Percentiles rank a stretch among this genome's conserved stretches.
Evolutionary conservation across 37 sponge, comb jelly and placozoan species (phyloP).

Genomic region (Mnemiopsis leidyi): DNA sequence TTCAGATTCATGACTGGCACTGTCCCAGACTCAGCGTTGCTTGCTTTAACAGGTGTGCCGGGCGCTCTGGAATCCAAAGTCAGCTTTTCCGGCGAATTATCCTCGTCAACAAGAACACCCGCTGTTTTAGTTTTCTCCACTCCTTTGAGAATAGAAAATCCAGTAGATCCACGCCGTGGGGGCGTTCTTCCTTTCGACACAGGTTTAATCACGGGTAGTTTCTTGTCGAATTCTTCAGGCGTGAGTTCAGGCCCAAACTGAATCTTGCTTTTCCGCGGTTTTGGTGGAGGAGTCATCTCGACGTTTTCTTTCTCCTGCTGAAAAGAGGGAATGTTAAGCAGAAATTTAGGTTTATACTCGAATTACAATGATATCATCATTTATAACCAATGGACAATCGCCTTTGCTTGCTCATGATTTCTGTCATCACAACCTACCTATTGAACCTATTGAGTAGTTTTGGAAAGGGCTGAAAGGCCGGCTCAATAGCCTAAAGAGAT

Average conservation of each 20-base stretch:
- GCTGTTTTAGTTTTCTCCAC: slow-evolving; percentile 42
- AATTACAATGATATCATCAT: no score
- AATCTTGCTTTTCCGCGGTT: slow-evolving; percentile 35
- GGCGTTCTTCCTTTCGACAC: slow-evolving; percentile 36
- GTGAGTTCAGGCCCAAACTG: slow-evolving; percentile 55
- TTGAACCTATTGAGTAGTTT: no score
- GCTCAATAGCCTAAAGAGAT: no score
- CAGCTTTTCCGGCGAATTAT: slow-evolving; percentile 14
- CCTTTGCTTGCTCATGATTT: no score
- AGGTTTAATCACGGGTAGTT: background rate
- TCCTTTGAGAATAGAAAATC: slow-evolving; percentile 46
- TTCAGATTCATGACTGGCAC: background rate
- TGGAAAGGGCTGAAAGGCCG: no score
- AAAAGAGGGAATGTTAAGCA: no score
- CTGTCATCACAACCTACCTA: no score
- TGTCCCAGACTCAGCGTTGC: background rate
- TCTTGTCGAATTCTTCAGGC: slow-evolving; percentile 63
- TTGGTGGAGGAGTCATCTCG: slow-evolving; percentile 6
- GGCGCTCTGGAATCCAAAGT: background rate
- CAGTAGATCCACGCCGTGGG: slow-evolving; percentile 45
- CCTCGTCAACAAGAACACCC: slow-evolving; percentile 18
- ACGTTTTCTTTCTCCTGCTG: slow-evolving; percentile 63
- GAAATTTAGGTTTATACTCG: no score
- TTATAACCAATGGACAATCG: no score
- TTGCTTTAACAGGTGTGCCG: slow-evolving; percentile 26